Conservation (phyloP, 2,113 vertebrate genomes). For the Neotoma lepida region DNA sequence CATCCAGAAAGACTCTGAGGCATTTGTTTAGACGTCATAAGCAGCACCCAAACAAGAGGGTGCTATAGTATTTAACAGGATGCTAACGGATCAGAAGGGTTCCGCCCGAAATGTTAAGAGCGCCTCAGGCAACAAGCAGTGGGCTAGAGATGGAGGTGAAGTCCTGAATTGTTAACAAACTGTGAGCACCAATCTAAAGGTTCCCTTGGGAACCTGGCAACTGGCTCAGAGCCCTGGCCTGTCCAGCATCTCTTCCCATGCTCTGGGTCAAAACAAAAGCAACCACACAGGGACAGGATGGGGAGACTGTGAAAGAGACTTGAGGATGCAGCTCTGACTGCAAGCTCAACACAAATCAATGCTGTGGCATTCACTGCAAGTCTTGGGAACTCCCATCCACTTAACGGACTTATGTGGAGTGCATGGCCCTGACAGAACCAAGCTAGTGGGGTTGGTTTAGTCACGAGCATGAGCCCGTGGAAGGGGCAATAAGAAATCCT, state of each 20-base stretch:
- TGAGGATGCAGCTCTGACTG: constrained; percentile 24
- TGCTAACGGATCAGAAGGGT: neutral
- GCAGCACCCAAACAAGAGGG: neutral
- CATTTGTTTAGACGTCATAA: neutral
- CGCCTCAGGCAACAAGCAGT: neutral
- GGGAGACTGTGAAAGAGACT: constrained; percentile 48
- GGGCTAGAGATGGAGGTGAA: neutral
- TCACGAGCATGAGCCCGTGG: neutral
- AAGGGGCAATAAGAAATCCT: constrained; percentile 28
- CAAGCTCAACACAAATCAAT: constrained; percentile 30
- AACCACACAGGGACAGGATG: constrained; percentile 56
- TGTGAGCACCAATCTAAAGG: constrained; percentile 26
- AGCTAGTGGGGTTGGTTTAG: neutral
- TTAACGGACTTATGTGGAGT: neutral
- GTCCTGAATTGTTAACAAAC: constrained; percentile 1
- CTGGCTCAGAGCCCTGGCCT: constrained; percentile 63
- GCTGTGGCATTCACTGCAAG: neutral
- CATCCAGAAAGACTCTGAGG: neutral
- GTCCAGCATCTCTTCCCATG: constrained; percentile 67
- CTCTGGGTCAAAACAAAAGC: constrained; percentile 57
- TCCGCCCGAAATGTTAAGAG: neutral
- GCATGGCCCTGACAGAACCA: neutral
- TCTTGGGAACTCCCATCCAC: neutral
- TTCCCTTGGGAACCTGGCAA: constrained; percentile 49
- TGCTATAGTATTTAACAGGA: neutral